These are phyloP conservation scores for Brachynemurus nebulosus DNA, from an alignment of 2,888 invertebrate species.

Conservation along the genomic window DNA sequence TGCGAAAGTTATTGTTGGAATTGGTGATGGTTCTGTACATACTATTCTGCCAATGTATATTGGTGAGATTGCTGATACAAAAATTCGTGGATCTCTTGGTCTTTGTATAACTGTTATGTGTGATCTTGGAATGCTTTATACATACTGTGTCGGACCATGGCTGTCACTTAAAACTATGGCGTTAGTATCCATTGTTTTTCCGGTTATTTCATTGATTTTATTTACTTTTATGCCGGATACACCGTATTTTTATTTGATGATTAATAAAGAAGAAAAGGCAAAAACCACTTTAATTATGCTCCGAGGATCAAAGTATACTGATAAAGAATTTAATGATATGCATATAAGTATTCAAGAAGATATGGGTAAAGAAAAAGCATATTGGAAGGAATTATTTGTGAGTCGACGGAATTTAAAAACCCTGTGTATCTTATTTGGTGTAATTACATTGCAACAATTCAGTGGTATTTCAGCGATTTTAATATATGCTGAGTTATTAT, in stretches of 20 bases:
- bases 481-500: conserved; percentile 28
- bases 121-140: conserved; percentile 42
- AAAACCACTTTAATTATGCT: conserved; percentile 39
- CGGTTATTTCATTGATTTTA: conserved; percentile 39
- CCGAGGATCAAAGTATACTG: conserved; percentile 35
- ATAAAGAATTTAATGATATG: conserved; percentile 33
- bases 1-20: conserved; percentile 36
- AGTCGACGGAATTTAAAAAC: conserved; percentile 45
- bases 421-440: conserved; percentile 35
- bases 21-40: conserved; percentile 33
- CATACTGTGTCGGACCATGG: conserved; percentile 45
- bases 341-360: conserved; percentile 27
- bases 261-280: conserved; percentile 32
- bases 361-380: conserved; percentile 35
- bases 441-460: conserved; percentile 27
- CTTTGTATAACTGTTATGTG: conserved; percentile 41
- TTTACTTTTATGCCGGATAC: conserved; percentile 54
- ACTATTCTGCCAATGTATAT: conserved; percentile 40
- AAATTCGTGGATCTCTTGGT: conserved; percentile 43
- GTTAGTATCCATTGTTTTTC: conserved; percentile 41
- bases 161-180: conserved; percentile 40
- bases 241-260: conserved; percentile 36
- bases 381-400: conserved; percentile 37
- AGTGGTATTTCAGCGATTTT: conserved; percentile 28
- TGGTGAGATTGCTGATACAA: conserved; percentile 41